These are phyloP conservation scores for Amblyornis subalaris DNA, from an alignment of 2,113 vertebrate genomes.

Conservation along the genomic window DNA sequence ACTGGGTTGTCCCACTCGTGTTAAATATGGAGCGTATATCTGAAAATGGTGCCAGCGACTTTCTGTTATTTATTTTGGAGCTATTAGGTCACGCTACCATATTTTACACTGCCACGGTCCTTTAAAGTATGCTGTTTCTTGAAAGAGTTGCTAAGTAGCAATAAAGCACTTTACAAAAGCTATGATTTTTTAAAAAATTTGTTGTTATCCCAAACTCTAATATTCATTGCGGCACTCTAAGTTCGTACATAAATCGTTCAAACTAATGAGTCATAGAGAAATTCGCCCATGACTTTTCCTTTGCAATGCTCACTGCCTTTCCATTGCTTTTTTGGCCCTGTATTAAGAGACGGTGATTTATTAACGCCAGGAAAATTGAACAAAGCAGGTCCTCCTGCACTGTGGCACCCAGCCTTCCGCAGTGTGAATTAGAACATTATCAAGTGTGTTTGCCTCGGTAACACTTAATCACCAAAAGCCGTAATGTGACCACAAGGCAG, in stretches of 20 bases:
- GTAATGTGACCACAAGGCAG: constrained; percentile 65
- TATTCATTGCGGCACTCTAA: constrained; percentile 54
- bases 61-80: constrained; percentile 50
- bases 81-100: constrained; percentile 23
- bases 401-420: constrained; percentile 71
- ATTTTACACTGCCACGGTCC: constrained; percentile 32
- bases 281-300: constrained; percentile 61
- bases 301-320: constrained; percentile 63
- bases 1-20: constrained; percentile 15
- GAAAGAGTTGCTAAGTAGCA: constrained; percentile 43
- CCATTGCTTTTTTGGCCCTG: constrained; percentile 61
- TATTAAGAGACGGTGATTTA: constrained; percentile 74
- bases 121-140: constrained; percentile 25
- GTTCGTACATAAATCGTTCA: constrained; percentile 69
- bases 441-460: constrained; percentile 68
- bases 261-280: constrained; percentile 73
- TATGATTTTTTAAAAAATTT: background rate
- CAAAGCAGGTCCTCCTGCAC: constrained; percentile 70
- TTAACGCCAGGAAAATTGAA: constrained; percentile 76
- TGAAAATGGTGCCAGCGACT: constrained; percentile 3
- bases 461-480: constrained; percentile 70
- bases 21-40: constrained; percentile 40
- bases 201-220: constrained; percentile 63
- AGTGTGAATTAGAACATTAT: constrained; percentile 72
- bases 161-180: constrained; percentile 28